phyloP scores from a whole-genome alignment of 2,797 vertebrate genomes.

The Pseudotriccus pelzelni region DNA sequence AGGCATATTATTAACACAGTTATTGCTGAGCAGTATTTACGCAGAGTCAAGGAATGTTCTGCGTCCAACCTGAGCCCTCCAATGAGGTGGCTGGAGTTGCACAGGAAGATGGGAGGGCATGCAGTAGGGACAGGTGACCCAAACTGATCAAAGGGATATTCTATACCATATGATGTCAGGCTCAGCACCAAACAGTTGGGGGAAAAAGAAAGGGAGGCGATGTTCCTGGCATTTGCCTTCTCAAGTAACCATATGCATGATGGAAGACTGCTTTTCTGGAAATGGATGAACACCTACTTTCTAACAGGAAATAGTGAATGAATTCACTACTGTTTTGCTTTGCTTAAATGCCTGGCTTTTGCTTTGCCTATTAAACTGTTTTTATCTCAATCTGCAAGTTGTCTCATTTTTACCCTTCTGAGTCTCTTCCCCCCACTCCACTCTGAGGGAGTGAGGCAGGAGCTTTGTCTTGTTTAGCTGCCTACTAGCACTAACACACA shows the following conservation, averaged over 20 bases:
- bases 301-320: fast-evolving
- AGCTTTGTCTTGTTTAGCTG: background rate
- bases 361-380: background rate
- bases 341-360: background rate
- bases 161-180: background rate
- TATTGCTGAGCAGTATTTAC: background rate
- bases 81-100: fast-evolving
- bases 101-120: background rate
- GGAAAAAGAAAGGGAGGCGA: background rate
- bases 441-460: background rate
- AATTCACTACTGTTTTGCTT: background rate
- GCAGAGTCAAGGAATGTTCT: background rate
- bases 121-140: background rate
- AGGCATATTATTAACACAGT: background rate
- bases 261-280: background rate
- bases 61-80: background rate
- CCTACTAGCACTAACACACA: background rate
- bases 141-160: background rate
- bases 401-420: background rate
- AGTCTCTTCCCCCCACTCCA: background rate
- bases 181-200: background rate
- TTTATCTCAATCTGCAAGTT: background rate
- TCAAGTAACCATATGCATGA: background rate
- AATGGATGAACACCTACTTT: background rate
- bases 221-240: background rate